Evolutionary conservation across 2,113 vertebrate genomes (phyloP), one percentile per base, ranked within the genome.

Genomic region (Oryzias melastigma): DNA sequence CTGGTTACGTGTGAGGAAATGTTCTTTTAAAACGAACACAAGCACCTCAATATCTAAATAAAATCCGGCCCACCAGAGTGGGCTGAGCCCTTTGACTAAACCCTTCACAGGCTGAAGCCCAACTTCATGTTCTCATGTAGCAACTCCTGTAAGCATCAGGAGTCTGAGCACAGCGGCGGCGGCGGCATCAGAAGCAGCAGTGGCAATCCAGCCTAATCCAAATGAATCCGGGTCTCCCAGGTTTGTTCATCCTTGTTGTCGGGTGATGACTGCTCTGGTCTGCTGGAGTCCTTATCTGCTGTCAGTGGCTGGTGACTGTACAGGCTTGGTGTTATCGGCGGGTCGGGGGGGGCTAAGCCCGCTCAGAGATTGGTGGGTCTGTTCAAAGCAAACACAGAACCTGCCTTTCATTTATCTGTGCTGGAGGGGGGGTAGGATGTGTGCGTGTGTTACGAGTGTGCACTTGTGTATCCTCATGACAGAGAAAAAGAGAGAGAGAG

Each of bases 381-480:
- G 68, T 62, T 75, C 79, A 85, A 85, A 83, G 87, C 90, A 91
- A 90, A 91, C 87, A 89, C 43, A 85, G 84, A 88, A 88, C 87
- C 82, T 89, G 89, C 88, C 89, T 85, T 90, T 84, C 82, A 79
- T 85, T 91, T 89, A 91, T 90, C 88, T 89, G 66, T 83, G 78
- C 83, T 76, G 48, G 55, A 83, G 83, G 84, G 76, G 81, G 63
- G 73, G 22, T 53, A 50, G 58, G 62, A 59, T 60, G 54, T 22
- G 25, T 50, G 58, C 63, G 62, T 60, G 57, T 27, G 25, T 50
- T 54, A 43, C 54, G 71, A 58, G 52, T 43, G 53, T 56, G 50
- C 58, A 57, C 4, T 14, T 62, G 61, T 58, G 51, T 44, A 67
- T 46, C 19, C 16, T 47, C 14, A 45, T 54, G 50, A 51, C 48